Conservation (phyloP, 2,113 vertebrate species). For the Perognathus longimembris region DNA sequence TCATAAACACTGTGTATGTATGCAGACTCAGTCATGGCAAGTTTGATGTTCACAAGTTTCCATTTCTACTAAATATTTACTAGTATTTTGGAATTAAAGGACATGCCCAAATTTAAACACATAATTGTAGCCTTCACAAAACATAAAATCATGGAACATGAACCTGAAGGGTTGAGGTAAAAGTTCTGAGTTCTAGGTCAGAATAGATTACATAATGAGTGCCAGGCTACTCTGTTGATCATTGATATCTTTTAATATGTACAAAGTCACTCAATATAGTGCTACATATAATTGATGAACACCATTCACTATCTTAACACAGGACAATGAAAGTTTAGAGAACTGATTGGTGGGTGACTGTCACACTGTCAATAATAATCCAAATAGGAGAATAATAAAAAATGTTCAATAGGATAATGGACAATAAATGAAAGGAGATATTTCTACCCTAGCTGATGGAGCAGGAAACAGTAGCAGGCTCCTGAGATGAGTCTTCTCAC, state of each 20-base stretch:
- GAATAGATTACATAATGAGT: too few species aligned
- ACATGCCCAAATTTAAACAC: not conserved
- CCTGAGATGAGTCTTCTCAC: not conserved
- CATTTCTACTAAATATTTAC: not conserved
- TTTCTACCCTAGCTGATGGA: not conserved
- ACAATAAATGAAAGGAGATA: too few species aligned
- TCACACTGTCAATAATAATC: not conserved
- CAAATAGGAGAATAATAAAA: not conserved
- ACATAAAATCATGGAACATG: too few species aligned
- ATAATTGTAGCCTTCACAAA: not conserved
- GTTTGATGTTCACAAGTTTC: not conserved
- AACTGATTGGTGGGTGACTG: not conserved
- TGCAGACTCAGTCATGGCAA: not conserved
- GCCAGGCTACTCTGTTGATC: too few species aligned
- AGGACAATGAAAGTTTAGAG: not conserved
- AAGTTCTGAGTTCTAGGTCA: too few species aligned
- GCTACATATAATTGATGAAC: not conserved
- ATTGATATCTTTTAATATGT: not conserved
- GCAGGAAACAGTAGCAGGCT: not conserved
- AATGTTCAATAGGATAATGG: too few species aligned
- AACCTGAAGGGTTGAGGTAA: too few species aligned
- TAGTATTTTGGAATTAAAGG: constrained; percentile 22
- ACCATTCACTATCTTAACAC: not conserved
- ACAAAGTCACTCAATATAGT: not conserved
- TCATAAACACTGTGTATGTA: not conserved